These are phyloP conservation scores for Dynastes tityus DNA, from an alignment of 2,888 invertebrate species.

Conservation along the genomic window DNA sequence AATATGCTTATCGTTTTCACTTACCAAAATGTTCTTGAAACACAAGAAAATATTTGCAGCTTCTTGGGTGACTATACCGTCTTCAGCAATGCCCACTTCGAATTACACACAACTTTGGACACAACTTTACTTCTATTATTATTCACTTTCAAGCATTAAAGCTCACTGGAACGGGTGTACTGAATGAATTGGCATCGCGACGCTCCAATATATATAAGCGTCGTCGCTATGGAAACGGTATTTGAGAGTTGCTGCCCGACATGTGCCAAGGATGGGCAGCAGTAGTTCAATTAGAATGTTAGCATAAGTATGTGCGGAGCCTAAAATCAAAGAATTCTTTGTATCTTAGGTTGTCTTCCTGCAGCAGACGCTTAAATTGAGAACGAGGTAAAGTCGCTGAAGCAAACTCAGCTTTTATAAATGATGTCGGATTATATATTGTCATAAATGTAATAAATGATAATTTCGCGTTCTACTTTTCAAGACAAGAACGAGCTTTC, in stretches of 20 bases:
- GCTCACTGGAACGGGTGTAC: constrained; percentile 55
- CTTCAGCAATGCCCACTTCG: constrained; percentile 24
- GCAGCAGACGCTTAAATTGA: constrained; percentile 37
- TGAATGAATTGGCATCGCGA: constrained; percentile 66
- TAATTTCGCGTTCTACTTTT: constrained; percentile 43
- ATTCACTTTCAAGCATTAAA: constrained; percentile 30
- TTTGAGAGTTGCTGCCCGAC: constrained; percentile 52
- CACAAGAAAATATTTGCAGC: constrained; percentile 43
- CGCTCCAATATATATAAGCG: constrained; percentile 65
- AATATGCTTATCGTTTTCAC: neutral
- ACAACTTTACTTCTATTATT: constrained; percentile 18
- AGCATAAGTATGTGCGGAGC: constrained; percentile 12
- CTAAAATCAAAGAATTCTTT: constrained; percentile 43
- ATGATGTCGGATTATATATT: constrained; percentile 44
- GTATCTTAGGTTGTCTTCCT: constrained; percentile 41
- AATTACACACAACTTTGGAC: constrained; percentile 31
- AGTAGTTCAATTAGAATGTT: constrained; percentile 44
- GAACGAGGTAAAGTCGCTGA: constrained; percentile 36
- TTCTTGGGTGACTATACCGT: constrained; percentile 1
- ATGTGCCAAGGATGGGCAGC: constrained; percentile 57
- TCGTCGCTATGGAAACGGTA: constrained; percentile 64
- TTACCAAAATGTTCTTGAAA: constrained; percentile 46
- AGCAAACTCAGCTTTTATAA: constrained; percentile 26
- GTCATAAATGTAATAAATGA: constrained; percentile 48
- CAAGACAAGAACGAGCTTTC: constrained; percentile 41